Percentiles rank a stretch among this genome's conserved stretches.
These are phyloP conservation scores for Eurosta solidaginis DNA, from an alignment of 1,140 invertebrate genomes.

Conservation along the genomic window DNA sequence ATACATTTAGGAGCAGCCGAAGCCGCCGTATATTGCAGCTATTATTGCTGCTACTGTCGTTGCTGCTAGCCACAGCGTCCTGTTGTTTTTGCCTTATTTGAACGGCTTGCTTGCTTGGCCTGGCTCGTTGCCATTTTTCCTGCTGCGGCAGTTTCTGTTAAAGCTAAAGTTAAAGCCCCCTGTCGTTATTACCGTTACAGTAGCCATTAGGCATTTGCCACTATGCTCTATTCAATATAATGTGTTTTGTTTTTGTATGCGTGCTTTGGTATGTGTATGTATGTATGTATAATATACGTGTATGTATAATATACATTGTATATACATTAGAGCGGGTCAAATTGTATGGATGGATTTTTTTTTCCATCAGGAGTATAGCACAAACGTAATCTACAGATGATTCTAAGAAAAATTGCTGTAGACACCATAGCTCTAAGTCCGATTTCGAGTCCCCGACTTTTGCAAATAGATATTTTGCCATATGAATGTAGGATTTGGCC, in stretches of 20 bases:
- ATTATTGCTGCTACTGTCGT: not conserved
- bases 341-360: no score
- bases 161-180: not conserved
- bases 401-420: no score
- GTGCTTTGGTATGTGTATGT: not conserved
- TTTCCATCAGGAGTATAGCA: no score
- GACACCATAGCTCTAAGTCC: no score
- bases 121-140: conserved; percentile 26
- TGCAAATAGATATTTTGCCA: no score
- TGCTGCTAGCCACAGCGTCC: no score
- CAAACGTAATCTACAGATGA: no score
- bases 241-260: not conserved
- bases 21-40: not conserved
- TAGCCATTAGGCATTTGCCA: conserved; percentile 18
- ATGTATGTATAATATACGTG: not conserved
- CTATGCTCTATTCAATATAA: conserved; percentile 8
- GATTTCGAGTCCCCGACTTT: no score
- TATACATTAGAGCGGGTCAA: no score
- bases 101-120: not conserved
- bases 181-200: conserved; percentile 8
- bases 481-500: no score
- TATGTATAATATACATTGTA: no score
- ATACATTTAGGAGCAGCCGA: not conserved
- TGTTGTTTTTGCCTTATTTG: not conserved
- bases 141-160: not conserved